These are phyloP conservation scores for Drosophila parthenogenetica DNA, from an alignment of 2,888 invertebrate genomes.

Conservation along the genomic window DNA sequence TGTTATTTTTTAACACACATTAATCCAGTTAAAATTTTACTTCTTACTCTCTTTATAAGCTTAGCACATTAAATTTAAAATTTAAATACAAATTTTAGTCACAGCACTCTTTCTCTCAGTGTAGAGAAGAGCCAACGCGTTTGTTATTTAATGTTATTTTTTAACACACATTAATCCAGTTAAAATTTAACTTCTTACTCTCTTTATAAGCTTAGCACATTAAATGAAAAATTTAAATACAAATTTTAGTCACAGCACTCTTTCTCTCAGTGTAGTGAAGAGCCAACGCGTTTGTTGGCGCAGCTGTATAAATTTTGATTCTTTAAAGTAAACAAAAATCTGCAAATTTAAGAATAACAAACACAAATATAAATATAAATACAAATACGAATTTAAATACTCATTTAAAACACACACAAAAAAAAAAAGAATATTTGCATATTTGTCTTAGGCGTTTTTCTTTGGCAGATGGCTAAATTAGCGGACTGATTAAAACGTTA, in stretches of 20 bases:
- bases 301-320: constrained; percentile 20
- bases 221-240: no score
- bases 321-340: constrained; percentile 11
- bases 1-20: no score
- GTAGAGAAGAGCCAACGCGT: not conserved
- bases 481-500: not conserved
- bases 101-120: constrained; percentile 2
- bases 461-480: not conserved
- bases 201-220: no score
- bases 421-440: constrained; percentile 19
- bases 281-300: not conserved
- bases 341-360: constrained; percentile 2
- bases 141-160: no score
- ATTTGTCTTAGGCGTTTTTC: constrained; percentile 6
- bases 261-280: constrained; percentile 5
- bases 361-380: not conserved
- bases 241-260: no score
- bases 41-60: no score
- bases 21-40: no score
- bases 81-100: no score
- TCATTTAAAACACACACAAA: not conserved
- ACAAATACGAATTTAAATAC: not conserved
- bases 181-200: no score
- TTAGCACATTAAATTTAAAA: no score
- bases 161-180: no score